phyloP scores from a whole-genome alignment of 2,888 invertebrate genomes.

The Acanthoscelides obtectus region DNA sequence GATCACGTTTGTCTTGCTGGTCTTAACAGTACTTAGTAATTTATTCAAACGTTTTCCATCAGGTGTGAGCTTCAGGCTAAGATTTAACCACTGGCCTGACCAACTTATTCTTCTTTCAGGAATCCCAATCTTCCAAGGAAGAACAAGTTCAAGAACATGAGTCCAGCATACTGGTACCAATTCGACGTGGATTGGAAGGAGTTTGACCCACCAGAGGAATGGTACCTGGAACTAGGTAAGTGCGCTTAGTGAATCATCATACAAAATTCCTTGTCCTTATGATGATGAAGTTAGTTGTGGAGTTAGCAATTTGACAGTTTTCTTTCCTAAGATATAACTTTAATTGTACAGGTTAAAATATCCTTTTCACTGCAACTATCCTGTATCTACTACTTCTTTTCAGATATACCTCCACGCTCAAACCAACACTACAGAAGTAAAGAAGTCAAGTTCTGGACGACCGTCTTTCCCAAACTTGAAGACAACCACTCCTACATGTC shows the following conservation, averaged over 20 bases:
- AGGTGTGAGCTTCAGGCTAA: no score
- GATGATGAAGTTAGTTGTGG: no score
- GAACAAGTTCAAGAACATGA: slow-evolving; percentile 59
- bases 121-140: slow-evolving; percentile 73
- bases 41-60: no score
- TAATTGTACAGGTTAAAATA: no score
- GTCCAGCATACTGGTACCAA: slow-evolving; percentile 62
- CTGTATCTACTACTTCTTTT: no score
- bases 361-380: no score
- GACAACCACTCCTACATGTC: slow-evolving; percentile 29
- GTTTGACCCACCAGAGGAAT: slow-evolving; percentile 69
- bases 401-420: slow-evolving; percentile 72
- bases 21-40: no score
- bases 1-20: no score
- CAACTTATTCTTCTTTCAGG: slow-evolving; percentile 49
- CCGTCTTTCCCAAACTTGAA: slow-evolving; percentile 70
- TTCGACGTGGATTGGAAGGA: slow-evolving; percentile 77
- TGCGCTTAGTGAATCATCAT: slow-evolving; percentile 11
- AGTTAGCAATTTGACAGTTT: no score
- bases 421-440: slow-evolving; percentile 72
- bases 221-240: slow-evolving; percentile 74
- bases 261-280: no score
- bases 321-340: no score
- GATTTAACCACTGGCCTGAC: no score
- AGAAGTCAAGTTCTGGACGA: slow-evolving; percentile 81